Evolutionary conservation across 2,888 invertebrate genomes (phyloP).

Genomic region (Cryptus armator): DNA sequence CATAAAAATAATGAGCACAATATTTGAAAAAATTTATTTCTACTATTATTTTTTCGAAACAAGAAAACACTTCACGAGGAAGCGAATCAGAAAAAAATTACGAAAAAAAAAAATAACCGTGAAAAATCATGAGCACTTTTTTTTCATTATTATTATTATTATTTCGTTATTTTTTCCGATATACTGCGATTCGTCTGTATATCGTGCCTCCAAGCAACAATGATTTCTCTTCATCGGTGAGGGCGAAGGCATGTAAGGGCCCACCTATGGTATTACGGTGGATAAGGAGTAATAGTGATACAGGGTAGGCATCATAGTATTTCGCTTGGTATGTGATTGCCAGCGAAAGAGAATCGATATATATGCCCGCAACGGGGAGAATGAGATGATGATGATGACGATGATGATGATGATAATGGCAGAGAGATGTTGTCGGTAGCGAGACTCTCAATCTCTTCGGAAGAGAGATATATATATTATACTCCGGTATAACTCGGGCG

Average conservation of each 20-base stretch:
- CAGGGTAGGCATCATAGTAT: constrained; percentile 41
- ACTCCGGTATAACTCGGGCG: constrained; percentile 35
- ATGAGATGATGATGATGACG: constrained; percentile 22
- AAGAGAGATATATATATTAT: background rate
- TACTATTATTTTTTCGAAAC: no score
- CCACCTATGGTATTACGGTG: constrained; percentile 13
- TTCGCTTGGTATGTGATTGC: constrained; percentile 59
- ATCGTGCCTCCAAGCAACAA: constrained; percentile 57
- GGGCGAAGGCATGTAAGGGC: background rate
- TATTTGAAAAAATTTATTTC: no score
- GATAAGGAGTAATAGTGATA: constrained; percentile 15
- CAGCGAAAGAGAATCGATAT: constrained; percentile 53
- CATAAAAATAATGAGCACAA: no score
- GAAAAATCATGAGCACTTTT: no score
- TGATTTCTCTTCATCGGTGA: constrained; percentile 50
- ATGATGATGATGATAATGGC: constrained; percentile 56
- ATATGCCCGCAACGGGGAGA: background rate
- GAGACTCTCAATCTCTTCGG: constrained; percentile 61
- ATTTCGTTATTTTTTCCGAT: background rate
- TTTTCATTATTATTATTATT: no score
- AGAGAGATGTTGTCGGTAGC: constrained; percentile 26
- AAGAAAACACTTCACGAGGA: no score
- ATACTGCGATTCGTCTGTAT: constrained; percentile 37
- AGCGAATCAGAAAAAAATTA: no score
- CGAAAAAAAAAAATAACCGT: no score